Conservation (phyloP, 2,797 vertebrate genomes). For the Xenopus petersii region DNA sequence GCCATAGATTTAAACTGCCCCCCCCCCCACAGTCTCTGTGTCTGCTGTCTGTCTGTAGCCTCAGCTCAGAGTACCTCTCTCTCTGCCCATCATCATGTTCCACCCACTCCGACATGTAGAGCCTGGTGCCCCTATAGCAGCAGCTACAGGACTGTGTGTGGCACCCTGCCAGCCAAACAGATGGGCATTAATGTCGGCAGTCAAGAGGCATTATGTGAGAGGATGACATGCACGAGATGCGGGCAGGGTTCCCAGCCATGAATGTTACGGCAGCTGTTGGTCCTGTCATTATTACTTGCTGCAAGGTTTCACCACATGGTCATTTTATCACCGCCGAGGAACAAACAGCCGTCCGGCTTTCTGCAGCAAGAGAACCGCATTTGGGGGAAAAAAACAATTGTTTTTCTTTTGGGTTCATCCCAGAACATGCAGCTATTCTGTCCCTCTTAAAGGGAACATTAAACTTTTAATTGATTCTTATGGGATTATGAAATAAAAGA, state of each 20-base stretch:
- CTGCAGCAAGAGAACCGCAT: neutral
- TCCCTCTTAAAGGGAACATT: too few species aligned
- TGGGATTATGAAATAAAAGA: too few species aligned
- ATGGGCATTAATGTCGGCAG: conserved; percentile 46
- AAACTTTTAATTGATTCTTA: too few species aligned
- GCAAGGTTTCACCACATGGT: conserved; percentile 40
- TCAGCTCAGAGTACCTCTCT: too few species aligned
- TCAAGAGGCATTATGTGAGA: conserved; percentile 43
- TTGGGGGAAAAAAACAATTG: too few species aligned
- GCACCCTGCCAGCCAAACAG: conserved; percentile 33
- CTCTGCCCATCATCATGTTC: neutral
- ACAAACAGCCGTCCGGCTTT: neutral
- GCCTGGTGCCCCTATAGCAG: conserved; percentile 20
- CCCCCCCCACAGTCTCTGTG: too few species aligned
- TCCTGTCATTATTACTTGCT: conserved; percentile 34
- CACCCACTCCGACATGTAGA: neutral
- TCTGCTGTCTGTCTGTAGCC: too few species aligned
- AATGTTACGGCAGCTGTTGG: conserved; percentile 43
- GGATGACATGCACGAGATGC: conserved; percentile 40
- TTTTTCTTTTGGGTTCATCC: too few species aligned
- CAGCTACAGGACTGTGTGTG: conserved; percentile 30
- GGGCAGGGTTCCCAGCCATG: conserved; percentile 42
- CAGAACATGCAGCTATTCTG: too few species aligned
- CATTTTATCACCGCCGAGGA: conserved; percentile 7
- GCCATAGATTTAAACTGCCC: too few species aligned